Percentiles rank a stretch among this genome's conserved stretches.
Evolutionary conservation across 2,888 invertebrate species (phyloP).

Genomic region (Julus scandinavius): DNA sequence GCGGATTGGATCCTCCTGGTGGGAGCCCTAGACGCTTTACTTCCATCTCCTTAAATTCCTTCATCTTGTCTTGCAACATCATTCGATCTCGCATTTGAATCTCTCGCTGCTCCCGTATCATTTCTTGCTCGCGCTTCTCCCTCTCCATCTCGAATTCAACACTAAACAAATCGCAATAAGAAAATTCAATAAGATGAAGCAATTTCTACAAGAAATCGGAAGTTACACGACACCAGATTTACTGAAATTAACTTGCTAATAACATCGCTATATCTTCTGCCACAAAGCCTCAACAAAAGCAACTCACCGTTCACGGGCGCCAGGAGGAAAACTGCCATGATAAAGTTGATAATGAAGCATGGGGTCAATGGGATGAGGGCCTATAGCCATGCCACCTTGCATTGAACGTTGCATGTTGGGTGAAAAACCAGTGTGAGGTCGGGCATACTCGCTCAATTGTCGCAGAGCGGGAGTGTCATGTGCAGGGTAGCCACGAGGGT

Average conservation of each 20-base stretch:
- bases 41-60: conserved; percentile 56
- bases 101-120: conserved; percentile 57
- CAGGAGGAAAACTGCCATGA: conserved; percentile 75
- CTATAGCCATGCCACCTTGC: conserved; percentile 62
- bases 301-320: conserved; percentile 71
- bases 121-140: conserved; percentile 58
- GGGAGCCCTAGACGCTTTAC: conserved; percentile 52
- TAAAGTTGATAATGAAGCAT: conserved; percentile 81
- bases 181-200: background rate
- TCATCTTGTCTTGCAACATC: conserved; percentile 57
- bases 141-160: conserved; percentile 58
- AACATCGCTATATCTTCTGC: too few relatives aligned
- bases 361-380: conserved; percentile 82
- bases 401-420: conserved; percentile 68
- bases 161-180: conserved; percentile 21
- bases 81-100: conserved; percentile 53
- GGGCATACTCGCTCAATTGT: conserved; percentile 88
- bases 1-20: conserved; percentile 58
- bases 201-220: background rate
- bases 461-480: conserved; percentile 93
- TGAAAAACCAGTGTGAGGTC: conserved; percentile 89
- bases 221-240: background rate
- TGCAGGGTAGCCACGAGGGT: conserved; percentile 72
- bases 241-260: too few relatives aligned
- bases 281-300: background rate